Percentiles rank a stretch among this genome's conserved stretches.
These are phyloP conservation scores for Tachina lurida DNA, from an alignment of 2,888 invertebrate genomes.

Conservation along the genomic window DNA sequence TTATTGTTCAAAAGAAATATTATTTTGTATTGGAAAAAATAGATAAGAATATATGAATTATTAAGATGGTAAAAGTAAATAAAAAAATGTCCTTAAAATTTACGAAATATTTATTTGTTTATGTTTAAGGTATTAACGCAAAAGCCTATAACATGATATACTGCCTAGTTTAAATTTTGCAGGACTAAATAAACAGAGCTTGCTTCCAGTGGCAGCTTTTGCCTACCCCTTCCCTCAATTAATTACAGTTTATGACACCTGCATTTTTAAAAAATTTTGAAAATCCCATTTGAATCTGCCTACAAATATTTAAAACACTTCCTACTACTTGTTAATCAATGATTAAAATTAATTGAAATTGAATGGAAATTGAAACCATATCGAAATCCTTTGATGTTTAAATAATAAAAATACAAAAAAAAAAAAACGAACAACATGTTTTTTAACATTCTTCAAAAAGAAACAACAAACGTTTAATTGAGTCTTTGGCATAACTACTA, in stretches of 20 bases:
- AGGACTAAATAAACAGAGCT: too few relatives aligned
- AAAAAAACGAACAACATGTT: slow-evolving; percentile 9
- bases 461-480: slow-evolving; percentile 56
- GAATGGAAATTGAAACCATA: slow-evolving; percentile 67
- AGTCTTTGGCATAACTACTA: slow-evolving; percentile 32
- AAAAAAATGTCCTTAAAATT: background rate
- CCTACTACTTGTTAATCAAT: slow-evolving; percentile 49
- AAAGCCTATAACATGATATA: too few relatives aligned
- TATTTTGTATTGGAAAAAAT: background rate
- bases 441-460: slow-evolving; percentile 15
- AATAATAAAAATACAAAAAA: slow-evolving; percentile 1
- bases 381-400: slow-evolving; percentile 68
- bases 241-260: too few relatives aligned
- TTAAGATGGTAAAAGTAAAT: background rate
- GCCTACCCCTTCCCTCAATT: too few relatives aligned
- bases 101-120: too few relatives aligned
- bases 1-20: slow-evolving; percentile 16
- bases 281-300: background rate
- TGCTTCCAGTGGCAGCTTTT: too few relatives aligned
- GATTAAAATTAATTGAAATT: slow-evolving; percentile 66
- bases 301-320: background rate
- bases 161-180: too few relatives aligned
- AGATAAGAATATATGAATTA: background rate
- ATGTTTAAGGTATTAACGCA: too few relatives aligned
- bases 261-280: background rate